phyloP scores from a whole-genome alignment of 2,797 vertebrate genomes.

The Mus spretus region DNA sequence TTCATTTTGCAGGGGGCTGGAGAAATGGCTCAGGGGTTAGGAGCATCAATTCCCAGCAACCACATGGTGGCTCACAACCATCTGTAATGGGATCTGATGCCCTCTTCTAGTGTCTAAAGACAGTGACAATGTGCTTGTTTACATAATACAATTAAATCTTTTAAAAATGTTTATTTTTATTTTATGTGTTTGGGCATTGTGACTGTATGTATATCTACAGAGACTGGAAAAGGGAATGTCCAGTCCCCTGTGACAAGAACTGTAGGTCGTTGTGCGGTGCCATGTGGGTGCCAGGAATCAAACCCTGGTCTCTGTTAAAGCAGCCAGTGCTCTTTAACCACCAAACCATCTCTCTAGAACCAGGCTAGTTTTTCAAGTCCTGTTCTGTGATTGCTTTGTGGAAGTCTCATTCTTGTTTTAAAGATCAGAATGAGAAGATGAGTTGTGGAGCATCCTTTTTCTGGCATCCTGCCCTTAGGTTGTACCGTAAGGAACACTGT shows the following conservation, averaged over 20 bases:
- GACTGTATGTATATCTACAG: not conserved
- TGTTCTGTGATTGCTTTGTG: not conserved
- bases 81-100: not conserved
- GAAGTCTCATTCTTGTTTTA: not conserved
- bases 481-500: too few relatives aligned
- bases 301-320: not conserved
- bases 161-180: not conserved
- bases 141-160: not conserved
- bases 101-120: not conserved
- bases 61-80: too few relatives aligned
- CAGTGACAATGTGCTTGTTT: not conserved
- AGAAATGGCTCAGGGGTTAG: not conserved
- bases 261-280: not conserved
- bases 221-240: not conserved
- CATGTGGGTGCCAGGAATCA: not conserved
- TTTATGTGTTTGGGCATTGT: not conserved
- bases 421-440: not conserved
- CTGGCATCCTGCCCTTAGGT: accelerated
- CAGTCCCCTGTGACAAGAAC: not conserved
- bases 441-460: not conserved
- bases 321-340: too few relatives aligned
- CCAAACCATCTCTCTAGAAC: not conserved
- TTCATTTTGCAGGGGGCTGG: not conserved
- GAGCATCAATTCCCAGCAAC: too few relatives aligned
- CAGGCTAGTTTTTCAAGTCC: not conserved